phyloP scores from a whole-genome alignment of 2,113 vertebrate genomes.

The human region GRCh38 chr5:175205001-175205500 shows the following conservation, averaged over 20 bases:
- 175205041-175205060: neutral
- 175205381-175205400: neutral
- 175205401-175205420: neutral
- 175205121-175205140: neutral
- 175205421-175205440: neutral
- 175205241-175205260: neutral
- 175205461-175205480: neutral
- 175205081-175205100: neutral
- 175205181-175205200: neutral
- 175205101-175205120: neutral
- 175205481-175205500: neutral
- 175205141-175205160: neutral
- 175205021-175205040: too few relatives aligned
- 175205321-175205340: neutral
- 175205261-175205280: neutral
- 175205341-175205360: neutral
- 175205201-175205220: neutral
- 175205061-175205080: neutral
- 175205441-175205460: neutral
- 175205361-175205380: neutral
- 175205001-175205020: fast-evolving
- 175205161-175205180: neutral
- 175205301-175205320: too few relatives aligned
- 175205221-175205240: neutral
- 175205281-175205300: neutral